Evolutionary conservation across 2,113 vertebrate genomes (phyloP), one percentile per base, ranked within the genome.

Genomic region (Verasper variegatus): DNA sequence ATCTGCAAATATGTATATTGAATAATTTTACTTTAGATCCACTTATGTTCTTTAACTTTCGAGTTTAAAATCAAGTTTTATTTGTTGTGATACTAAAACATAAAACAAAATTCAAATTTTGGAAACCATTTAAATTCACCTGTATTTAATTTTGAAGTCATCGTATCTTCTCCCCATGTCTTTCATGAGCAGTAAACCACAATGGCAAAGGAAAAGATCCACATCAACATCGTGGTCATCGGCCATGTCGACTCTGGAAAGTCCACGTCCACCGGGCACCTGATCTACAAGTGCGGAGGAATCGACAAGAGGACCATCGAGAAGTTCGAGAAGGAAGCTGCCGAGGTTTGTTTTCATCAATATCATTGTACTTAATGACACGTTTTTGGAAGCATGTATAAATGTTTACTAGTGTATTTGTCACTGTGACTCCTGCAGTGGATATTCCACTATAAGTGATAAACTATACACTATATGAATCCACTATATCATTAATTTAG

Each of bases 201-300:
- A 68, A 95, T 95, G 93, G 92, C 71, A 73, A 95, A 94, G 74
- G 94, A 94, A 82, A 95, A 95, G 82, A 90, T 6, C 78, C 94
- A 95, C 83, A 94, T 95, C 72, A 95, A 95, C 91, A 95, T 95
- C 83, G 95, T 95, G 90, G 95, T 95, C 74, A 95, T 95, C 26
- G 95, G 95, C 35, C 95, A 95, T 76, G 95, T 95, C 76, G 95
- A 95, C 83, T 95, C 95, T 70, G 95, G 95, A 20, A 95, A 95
- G 82, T 95, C 94, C 60, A 95, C 94, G 71, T 90, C 94, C 84
- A 95, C 94, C 63, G 94, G 94, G 0, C 94, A 95, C 74, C 67
- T 95, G 72, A 95, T 94, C 89, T 95, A 95, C 91, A 95, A 95
- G 64, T 95, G 94, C 78, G 94, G 94, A 31, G 94, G 94, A 3